phyloP scores from a whole-genome alignment of 1,140 invertebrate species.

The Lepidurus packardi region DNA sequence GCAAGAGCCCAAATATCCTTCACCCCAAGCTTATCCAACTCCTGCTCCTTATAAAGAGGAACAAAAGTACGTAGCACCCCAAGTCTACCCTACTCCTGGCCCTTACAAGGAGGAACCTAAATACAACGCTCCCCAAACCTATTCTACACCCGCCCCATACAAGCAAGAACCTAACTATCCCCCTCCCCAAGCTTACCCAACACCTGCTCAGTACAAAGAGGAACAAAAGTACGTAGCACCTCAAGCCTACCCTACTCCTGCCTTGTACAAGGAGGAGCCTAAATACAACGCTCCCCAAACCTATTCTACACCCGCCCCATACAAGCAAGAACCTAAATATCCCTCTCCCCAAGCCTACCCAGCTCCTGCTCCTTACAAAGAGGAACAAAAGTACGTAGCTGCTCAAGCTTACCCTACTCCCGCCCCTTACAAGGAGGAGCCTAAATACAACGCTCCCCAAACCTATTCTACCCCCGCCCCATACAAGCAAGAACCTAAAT shows the following conservation, averaged over 20 bases:
- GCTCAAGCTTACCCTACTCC: too few species aligned
- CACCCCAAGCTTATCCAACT: neutral
- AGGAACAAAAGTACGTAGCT: too few species aligned
- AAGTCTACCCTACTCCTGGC: neutral
- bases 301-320: too few species aligned
- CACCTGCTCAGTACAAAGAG: neutral
- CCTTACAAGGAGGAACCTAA: neutral
- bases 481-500: neutral
- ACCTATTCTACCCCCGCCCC: too few species aligned
- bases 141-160: neutral
- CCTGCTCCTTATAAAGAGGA: neutral
- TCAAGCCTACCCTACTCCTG: neutral
- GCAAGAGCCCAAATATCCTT: neutral
- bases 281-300: too few species aligned
- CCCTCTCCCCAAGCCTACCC: too few species aligned
- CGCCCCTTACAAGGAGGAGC: too few species aligned
- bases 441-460: too few species aligned
- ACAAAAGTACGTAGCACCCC: neutral
- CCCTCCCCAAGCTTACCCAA: neutral
- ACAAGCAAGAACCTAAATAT: too few species aligned
- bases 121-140: neutral
- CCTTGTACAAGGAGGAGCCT: neutral
- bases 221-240: slow-evolving; percentile 10
- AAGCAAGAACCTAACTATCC: neutral
- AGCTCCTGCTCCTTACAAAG: too few species aligned